Base-by-base conservation (phyloP, 2,797 vertebrate species). In the Merluccius polli region DNA sequence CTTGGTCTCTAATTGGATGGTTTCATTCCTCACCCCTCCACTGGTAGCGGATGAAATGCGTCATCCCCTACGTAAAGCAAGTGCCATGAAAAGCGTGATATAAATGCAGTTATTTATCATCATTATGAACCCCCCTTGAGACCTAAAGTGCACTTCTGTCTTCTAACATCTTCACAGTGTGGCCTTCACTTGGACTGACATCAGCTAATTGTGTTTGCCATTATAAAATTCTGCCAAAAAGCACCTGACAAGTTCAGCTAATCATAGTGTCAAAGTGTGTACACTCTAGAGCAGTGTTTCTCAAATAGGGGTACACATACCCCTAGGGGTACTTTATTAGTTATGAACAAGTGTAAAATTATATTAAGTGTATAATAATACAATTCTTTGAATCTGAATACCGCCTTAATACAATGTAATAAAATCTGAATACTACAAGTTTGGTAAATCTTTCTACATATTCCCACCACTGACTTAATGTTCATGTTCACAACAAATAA, bases 181-280 rank as follows among this genome's bases (percentile, higher is more conserved):
- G 59, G 18, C 59, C 82, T 3, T 44, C 73, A 71, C 76, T 75
- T 44, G 29, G 48, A 70, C 71, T 74, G 79, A 77, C 59, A 73
- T 85, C 77, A 63, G 52, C 35, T 18, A 48, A 75, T 75, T 27
- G 83, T 88, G 86, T 84, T 16, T 48, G 41, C 15, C 41, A 48
- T 18, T 48, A 3, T 15, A 16, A 18, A 48, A 18, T 48, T 48
- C 44, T 21, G 44, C 44, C 21, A 48, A 44, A 44, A 15, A 44
- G 41, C n/a, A n/a, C n/a, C n/a, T n/a, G 41, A 13, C 13, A 15
- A 71, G 52, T 85, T 82, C 78, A 59, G 18, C 44, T 27, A 59
- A 83, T 74, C 65, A 84, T 70, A 67, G 73, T 75, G 44, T 48
- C 6, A 36, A 80, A 1, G 44, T 69, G 83, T 75, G 52, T n/a